Conservation (phyloP, 2,113 vertebrate genomes). For the Micromys minutus region DNA sequence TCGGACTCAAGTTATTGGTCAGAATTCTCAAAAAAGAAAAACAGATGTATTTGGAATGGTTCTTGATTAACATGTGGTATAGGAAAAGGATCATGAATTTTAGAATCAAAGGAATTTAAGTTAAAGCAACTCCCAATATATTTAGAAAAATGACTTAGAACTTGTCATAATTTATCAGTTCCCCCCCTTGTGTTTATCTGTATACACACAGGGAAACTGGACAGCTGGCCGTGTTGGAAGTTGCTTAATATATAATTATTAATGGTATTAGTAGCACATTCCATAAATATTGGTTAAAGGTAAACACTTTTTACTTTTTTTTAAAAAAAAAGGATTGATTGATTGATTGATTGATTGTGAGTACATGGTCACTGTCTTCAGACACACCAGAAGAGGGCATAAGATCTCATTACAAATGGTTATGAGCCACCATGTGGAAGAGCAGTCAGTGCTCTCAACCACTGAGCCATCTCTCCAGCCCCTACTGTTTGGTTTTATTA, state of each 20-base stretch:
- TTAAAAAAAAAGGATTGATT: no score
- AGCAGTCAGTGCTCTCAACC: no score
- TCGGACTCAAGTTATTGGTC: neutral
- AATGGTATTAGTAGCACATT: neutral
- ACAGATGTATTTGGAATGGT: neutral
- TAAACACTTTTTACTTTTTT: neutral
- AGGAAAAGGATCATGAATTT: neutral
- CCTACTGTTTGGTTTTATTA: conserved; percentile 1
- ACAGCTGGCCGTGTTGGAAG: neutral
- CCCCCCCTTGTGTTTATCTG: neutral
- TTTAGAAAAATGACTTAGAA: conserved; percentile 11
- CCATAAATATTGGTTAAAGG: neutral
- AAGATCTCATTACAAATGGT: no score
- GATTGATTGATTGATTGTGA: no score
- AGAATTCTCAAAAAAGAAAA: neutral
- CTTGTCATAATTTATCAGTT: neutral
- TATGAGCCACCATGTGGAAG: no score
- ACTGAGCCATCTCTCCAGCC: no score
- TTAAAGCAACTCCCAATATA: neutral
- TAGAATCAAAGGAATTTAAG: conserved; percentile 12
- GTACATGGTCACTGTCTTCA: no score
- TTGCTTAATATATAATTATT: neutral
- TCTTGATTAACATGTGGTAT: neutral
- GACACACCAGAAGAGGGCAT: no score
- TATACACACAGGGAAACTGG: neutral